A percentile compares a stretch with the other conserved stretches of the same genome.
Conservation (phyloP, 2,113 vertebrate species). For the Mus musculus region GRCm39 chr11:85784001-85784500, state of each 20-base stretch:
- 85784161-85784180: background rate
- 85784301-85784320: background rate
- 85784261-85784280: slow-evolving; percentile 7
- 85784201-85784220: background rate
- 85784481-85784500: background rate
- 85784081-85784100: background rate
- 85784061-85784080: background rate
- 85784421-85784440: background rate
- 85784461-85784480: background rate
- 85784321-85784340: background rate
- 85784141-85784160: background rate
- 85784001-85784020: background rate
- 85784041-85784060: background rate
- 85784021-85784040: background rate
- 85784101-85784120: background rate
- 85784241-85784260: background rate
- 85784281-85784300: slow-evolving; percentile 1
- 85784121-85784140: background rate
- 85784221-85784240: background rate
- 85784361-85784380: background rate
- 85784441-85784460: background rate
- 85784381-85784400: slow-evolving; percentile 26
- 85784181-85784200: background rate
- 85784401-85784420: background rate
- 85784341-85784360: background rate